Conservation (phyloP, 1,140 invertebrate genomes). For the Pseudomyrmex flavicornis region DNA sequence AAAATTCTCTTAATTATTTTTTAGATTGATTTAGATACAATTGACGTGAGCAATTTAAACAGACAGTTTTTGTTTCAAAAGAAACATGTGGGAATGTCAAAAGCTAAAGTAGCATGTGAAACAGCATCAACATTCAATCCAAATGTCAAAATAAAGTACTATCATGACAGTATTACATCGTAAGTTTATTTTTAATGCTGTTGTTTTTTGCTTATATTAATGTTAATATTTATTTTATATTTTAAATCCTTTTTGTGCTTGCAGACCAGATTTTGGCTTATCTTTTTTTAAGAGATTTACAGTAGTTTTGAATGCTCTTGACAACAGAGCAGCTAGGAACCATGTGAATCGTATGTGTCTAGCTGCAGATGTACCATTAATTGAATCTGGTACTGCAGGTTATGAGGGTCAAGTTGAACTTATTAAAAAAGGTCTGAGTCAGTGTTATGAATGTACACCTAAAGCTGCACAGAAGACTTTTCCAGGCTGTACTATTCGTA, state of each 20-base stretch:
- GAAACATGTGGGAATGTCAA: constrained; percentile 99
- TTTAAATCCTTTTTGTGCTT: constrained; percentile 71
- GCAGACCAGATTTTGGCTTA: constrained; percentile 95
- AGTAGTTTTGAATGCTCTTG: constrained; percentile 98
- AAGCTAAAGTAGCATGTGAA: constrained; percentile 94
- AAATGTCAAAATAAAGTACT: constrained; percentile 93
- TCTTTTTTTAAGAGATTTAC: constrained; percentile 97
- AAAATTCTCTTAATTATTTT: constrained; percentile 77
- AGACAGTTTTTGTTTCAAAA: constrained; percentile 99
- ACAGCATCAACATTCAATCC: constrained; percentile 96
- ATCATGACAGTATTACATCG: constrained; percentile 98
- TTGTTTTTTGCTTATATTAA: background rate
- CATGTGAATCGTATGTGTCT: constrained; percentile 99
- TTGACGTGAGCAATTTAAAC: constrained; percentile 99
- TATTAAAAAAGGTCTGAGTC: constrained; percentile 94
- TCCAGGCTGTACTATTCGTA: constrained; percentile 99
- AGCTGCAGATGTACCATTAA: constrained; percentile 95
- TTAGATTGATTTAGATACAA: constrained; percentile 99
- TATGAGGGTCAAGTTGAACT: constrained; percentile 97
- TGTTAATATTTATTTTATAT: background rate
- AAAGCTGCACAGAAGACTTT: constrained; percentile 96
- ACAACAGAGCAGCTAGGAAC: constrained; percentile 97
- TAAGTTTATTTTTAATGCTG: constrained; percentile 84
- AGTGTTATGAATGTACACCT: constrained; percentile 98
- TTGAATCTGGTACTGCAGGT: constrained; percentile 98